Conservation (phyloP, 1,140 invertebrate species). For the Zeugodacus cucurbitae region DNA sequence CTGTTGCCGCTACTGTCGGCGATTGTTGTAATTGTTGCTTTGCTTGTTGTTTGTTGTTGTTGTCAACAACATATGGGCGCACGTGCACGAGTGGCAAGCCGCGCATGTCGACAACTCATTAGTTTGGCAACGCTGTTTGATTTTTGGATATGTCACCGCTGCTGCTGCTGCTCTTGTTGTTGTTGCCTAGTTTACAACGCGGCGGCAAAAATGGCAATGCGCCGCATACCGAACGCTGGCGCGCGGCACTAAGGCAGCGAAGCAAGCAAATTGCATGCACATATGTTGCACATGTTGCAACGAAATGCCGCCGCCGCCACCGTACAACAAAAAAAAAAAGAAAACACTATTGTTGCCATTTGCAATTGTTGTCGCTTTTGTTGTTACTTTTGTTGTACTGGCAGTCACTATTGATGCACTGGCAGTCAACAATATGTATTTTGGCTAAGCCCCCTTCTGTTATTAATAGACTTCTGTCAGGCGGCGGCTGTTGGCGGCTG, state of each 20-base stretch:
- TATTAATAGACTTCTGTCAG: constrained; percentile 35
- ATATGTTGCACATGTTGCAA: constrained; percentile 7
- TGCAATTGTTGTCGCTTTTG: neutral
- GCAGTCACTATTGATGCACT: neutral
- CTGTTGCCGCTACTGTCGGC: too few relatives aligned
- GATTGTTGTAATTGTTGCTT: neutral
- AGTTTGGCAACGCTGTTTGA: constrained; percentile 25
- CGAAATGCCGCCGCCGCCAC: neutral
- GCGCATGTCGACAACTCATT: constrained; percentile 30
- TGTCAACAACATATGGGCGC: neutral
- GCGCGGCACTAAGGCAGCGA: neutral
- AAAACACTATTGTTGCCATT: neutral
- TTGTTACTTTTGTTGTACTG: neutral
- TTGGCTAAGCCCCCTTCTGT: neutral
- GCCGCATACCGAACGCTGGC: neutral
- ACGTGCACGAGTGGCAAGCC: constrained; percentile 10
- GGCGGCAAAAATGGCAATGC: neutral
- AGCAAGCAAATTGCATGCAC: neutral
- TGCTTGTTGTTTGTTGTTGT: neutral
- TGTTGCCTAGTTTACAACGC: neutral
- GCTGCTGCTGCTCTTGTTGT: neutral
- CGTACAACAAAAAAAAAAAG: neutral
- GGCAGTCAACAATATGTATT: too few relatives aligned
- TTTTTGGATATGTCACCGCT: neutral
- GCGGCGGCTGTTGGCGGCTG: neutral